Evolutionary conservation across 2,888 invertebrate species (phyloP), one percentile per base, ranked within the genome.

Genomic region (Axea sp.): DNA sequence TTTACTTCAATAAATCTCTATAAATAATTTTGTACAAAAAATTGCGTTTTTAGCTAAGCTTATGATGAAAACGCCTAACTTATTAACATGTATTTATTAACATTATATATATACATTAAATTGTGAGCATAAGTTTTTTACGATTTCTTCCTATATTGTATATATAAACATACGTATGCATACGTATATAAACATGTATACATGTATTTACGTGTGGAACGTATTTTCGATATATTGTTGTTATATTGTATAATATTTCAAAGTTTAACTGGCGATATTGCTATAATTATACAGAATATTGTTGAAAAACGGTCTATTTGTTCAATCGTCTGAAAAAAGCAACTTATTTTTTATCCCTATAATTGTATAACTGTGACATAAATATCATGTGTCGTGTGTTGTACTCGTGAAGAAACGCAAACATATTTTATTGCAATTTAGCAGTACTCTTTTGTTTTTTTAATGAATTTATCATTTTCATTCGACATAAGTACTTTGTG

Each of bases 201-300:
- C 60, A 26, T 71, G 45, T 60, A 62, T 55, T 14, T 39, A 62
- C 62, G 60, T 55, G 39, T 62, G 47, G 14, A 53, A 41, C 26
- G 51, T 72, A 72, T 72, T 72, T 72, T 72, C 72, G 72, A 65
- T 72, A 72, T 72, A 72, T 72, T 64, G 72, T 72, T 72, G 64
- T 72, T 72, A 72, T 65, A 72, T 64, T 72, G 72, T 72, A 72
- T 57, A 62, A 71, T 47, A 72, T 49, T 57, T 64, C 49, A 72
- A 64, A 72, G 71, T 72, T 72, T 64, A 72, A 71, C 12, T 62
- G 47, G 24, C 43, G 51, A 28, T 35, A 64, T 41, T 64, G 35
- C 37, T 49, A 55, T 35, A 64, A 55, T 53, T 37, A 39, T 33
- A 62, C 14, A 19, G 22, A 14, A 15, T 47, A 43, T 39, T 64